Percentiles rank a stretch among this genome's conserved stretches.
Conservation (phyloP, 2,888 invertebrate species). For the Drosophila planitibia region DNA sequence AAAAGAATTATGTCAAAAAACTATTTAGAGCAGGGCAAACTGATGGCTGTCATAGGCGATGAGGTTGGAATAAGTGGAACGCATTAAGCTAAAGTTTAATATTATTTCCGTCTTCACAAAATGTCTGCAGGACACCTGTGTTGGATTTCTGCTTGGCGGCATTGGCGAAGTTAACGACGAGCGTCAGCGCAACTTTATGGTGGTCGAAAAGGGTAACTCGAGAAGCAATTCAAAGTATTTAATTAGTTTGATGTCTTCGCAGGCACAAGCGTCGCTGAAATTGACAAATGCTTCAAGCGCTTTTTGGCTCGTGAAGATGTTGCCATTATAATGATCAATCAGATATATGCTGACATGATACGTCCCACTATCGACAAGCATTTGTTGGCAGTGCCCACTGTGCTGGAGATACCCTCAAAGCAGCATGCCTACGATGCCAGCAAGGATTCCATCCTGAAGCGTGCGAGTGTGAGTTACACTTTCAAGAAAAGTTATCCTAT, state of each 20-base stretch:
- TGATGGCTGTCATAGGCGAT: slow-evolving; percentile 66
- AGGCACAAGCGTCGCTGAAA: slow-evolving; percentile 51
- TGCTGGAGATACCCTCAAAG: slow-evolving; percentile 69
- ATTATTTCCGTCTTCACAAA: neutral
- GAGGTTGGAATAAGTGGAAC: slow-evolving; percentile 44
- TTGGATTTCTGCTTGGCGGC: slow-evolving; percentile 69
- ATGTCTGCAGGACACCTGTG: slow-evolving; percentile 62
- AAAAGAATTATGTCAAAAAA: slow-evolving; percentile 37
- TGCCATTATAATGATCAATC: slow-evolving; percentile 66
- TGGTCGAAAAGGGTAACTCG: slow-evolving; percentile 57
- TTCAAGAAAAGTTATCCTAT: neutral
- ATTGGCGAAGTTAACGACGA: slow-evolving; percentile 61
- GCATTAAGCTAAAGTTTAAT: neutral
- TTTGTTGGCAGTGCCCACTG: slow-evolving; percentile 56
- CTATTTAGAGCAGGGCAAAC: slow-evolving; percentile 29
- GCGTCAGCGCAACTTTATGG: slow-evolving; percentile 62
- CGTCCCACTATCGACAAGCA: slow-evolving; percentile 59
- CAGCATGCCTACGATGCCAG: slow-evolving; percentile 59
- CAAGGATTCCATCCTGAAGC: slow-evolving; percentile 67
- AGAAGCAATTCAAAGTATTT: neutral
- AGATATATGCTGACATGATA: slow-evolving; percentile 63
- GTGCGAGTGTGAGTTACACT: slow-evolving; percentile 50
- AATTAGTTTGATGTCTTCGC: neutral
- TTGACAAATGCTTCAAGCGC: slow-evolving; percentile 53
- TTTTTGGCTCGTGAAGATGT: slow-evolving; percentile 60